A percentile compares a stretch with the other conserved stretches of the same genome.
Evolutionary conservation across 2,797 vertebrate species (phyloP).

Genomic region (Gymnopithys bicolor): DNA sequence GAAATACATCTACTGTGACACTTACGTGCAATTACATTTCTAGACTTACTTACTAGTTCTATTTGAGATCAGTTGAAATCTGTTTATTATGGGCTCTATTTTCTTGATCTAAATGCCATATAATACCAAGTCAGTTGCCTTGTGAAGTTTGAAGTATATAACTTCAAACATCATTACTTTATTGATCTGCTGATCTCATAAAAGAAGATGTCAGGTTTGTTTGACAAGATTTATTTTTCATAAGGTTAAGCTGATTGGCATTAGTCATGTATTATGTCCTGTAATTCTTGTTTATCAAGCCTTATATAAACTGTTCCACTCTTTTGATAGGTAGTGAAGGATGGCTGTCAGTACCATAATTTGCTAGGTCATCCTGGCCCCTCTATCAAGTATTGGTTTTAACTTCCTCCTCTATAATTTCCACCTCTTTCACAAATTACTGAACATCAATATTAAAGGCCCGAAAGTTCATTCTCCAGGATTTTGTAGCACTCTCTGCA

Average conservation of each 20-base stretch:
- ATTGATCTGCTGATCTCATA: constrained; percentile 7
- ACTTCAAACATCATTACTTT: constrained; percentile 14
- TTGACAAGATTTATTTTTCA: constrained; percentile 16
- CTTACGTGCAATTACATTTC: not conserved
- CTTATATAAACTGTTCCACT: not conserved
- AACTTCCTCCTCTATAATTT: not conserved
- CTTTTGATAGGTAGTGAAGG: not conserved
- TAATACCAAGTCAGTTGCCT: not conserved
- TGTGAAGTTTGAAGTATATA: not conserved
- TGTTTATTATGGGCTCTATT: not conserved
- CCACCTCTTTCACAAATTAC: not conserved
- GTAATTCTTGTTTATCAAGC: constrained; percentile 22
- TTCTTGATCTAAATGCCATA: constrained; percentile 10
- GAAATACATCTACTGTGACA: not conserved
- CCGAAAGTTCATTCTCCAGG: not conserved
- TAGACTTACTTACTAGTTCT: not conserved
- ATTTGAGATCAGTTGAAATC: not conserved
- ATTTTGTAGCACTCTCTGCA: not conserved
- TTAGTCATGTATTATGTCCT: constrained; percentile 1
- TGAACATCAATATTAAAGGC: not conserved
- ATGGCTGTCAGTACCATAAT: not conserved
- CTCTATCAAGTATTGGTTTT: not conserved
- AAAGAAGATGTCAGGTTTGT: not conserved
- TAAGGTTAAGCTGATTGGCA: not conserved
- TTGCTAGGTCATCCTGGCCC: not conserved